These are phyloP conservation scores for Heteromormyrus szaboi DNA, from an alignment of 2,797 vertebrate species.

Conservation along the genomic window DNA sequence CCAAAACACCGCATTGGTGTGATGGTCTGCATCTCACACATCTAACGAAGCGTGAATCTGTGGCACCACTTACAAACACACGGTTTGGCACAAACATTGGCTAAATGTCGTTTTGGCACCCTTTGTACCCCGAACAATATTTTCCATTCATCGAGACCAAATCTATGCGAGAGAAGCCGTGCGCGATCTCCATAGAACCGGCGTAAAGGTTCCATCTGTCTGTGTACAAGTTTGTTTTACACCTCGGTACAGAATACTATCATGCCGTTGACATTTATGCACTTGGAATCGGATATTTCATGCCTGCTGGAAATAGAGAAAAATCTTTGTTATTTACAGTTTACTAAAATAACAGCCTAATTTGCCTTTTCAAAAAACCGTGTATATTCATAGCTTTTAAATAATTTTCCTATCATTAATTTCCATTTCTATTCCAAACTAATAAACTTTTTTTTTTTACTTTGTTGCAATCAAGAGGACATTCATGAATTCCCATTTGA, in stretches of 20 bases:
- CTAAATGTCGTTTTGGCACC: background rate
- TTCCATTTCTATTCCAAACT: background rate
- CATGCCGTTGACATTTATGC: background rate
- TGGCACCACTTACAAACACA: background rate
- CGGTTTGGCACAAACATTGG: background rate
- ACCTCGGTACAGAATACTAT: background rate
- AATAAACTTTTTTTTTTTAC: background rate
- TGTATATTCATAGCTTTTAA: background rate
- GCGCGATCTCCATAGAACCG: background rate
- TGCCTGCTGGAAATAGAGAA: background rate
- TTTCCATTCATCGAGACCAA: background rate
- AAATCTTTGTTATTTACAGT: background rate
- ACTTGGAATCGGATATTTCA: background rate
- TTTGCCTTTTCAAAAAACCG: background rate
- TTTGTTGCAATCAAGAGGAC: background rate
- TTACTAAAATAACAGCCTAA: background rate
- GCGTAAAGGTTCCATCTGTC: background rate
- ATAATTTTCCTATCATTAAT: background rate
- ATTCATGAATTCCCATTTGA: background rate
- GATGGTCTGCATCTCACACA: background rate
- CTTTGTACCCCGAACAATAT: background rate
- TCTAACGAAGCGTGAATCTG: slow-evolving; percentile 16
- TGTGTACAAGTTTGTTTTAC: background rate
- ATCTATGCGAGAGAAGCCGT: background rate
- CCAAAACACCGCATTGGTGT: background rate